Evolutionary conservation across 2,888 invertebrate genomes (phyloP), one percentile per base, ranked within the genome.

Genomic region (Drosophila trichaetosa): DNA sequence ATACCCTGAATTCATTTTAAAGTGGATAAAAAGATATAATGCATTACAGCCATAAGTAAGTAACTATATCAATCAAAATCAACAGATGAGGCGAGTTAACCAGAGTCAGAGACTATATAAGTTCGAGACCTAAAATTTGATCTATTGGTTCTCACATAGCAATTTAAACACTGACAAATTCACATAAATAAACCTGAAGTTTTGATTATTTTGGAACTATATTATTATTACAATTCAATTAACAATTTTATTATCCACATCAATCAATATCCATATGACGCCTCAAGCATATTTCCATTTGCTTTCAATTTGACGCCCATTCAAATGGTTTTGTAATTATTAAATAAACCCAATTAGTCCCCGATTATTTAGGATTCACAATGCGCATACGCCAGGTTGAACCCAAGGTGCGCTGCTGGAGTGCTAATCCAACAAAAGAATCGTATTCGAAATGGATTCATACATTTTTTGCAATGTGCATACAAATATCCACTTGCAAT

Each of bases 401-500:
- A 46, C 24, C 8, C 16, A 46, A 24, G 24, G n/a, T n/a, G 40
- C 2, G 21, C n/a, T 11, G n/a, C 1, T 6, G 11, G 11, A 46
- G 46, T 46, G 46, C 24, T 16, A 24, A 46, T 24, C 16, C 24
- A 46, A 46, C 46, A 46, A 46, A 24, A 16, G 7, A 46, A 46
- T 46, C 46, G 18, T 0, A 18, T 18, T 34, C 4, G 13, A 34
- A 34, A 34, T 34, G 34, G 34, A 13, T 34, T 38, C 38, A 38
- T 18, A 38, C 18, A 38, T 38, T 52, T 63, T 61, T 48, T 18
- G 61, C 36, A 79, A 68, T 65, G 57, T 64, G 48, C 67, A 83
- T 64, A 34, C 31, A 58, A 64, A 62, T 40, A 59, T 29, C 21
- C 24, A 42, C 48, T 40, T 49, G 49, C n/a, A 51, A 54, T 57